phyloP scores from a whole-genome alignment of 30 jellyfish, hydroid and myxozoan genomes.

The Rhopilema esculentum region DNA sequence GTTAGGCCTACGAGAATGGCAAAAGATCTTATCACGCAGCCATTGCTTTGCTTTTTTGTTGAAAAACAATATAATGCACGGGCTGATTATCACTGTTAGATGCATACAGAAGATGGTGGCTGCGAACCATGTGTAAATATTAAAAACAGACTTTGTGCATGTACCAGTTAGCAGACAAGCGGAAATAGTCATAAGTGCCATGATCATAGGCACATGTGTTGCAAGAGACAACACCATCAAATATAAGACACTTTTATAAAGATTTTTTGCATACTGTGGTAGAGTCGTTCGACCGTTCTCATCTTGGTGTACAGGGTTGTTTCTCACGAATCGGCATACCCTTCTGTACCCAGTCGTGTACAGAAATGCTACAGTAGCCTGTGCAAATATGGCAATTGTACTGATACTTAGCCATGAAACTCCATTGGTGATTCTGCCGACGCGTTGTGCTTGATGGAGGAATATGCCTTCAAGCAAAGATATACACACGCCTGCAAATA shows the following conservation, averaged over 20 bases:
- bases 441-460: not conserved
- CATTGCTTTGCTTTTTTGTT: conserved; percentile 4
- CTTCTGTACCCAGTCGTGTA: conserved; percentile 10
- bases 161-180: not conserved
- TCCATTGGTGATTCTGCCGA: not conserved
- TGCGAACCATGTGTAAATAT: not conserved
- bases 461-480: not conserved
- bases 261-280: conserved; percentile 7
- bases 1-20: not conserved
- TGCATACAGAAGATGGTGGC: not conserved
- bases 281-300: not conserved
- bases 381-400: not conserved
- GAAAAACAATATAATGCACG: not conserved
- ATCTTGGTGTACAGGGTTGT: conserved; percentile 7
- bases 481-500: not conserved
- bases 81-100: not conserved
- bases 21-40: not conserved
- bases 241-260: not conserved
- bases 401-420: not conserved
- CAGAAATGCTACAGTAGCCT: not conserved
- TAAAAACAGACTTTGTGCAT: no score
- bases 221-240: not conserved
- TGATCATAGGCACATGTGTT: not conserved
- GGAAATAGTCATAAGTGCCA: not conserved
- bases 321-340: not conserved